These are phyloP conservation scores for Ciconia boyciana DNA, from an alignment of 2,113 vertebrate species.

Conservation along the genomic window DNA sequence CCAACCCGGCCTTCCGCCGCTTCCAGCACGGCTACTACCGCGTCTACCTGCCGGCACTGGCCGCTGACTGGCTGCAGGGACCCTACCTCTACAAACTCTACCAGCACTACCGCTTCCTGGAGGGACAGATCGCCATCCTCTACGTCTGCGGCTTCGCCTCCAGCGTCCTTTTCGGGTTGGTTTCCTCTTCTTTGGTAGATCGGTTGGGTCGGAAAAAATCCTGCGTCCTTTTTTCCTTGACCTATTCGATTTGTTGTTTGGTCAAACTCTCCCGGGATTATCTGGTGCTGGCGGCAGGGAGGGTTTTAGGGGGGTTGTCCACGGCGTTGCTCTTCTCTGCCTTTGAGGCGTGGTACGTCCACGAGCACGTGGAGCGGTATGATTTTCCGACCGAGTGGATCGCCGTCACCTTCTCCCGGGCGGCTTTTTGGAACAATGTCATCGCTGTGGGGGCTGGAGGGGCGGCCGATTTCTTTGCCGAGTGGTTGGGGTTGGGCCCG, in stretches of 20 bases:
- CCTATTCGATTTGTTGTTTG: constrained; percentile 85
- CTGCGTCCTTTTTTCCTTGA: constrained; percentile 87
- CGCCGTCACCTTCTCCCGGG: constrained; percentile 82
- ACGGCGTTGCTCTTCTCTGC: constrained; percentile 86
- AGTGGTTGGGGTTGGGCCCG: constrained; percentile 87
- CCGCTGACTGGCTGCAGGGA: constrained; percentile 92
- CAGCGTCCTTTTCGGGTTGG: constrained; percentile 83
- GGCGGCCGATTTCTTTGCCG: constrained; percentile 83
- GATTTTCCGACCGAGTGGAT: constrained; percentile 94
- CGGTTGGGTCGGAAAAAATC: constrained; percentile 83
- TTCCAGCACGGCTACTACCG: constrained; percentile 86
- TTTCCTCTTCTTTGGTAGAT: constrained; percentile 83
- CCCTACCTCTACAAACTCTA: constrained; percentile 95
- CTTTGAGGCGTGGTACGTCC: constrained; percentile 90
- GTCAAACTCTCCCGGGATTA: constrained; percentile 91
- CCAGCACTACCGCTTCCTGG: constrained; percentile 91
- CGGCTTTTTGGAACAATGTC: constrained; percentile 86
- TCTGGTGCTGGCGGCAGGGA: constrained; percentile 84
- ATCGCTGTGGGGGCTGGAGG: constrained; percentile 86
- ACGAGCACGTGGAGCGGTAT: constrained; percentile 81
- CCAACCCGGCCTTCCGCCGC: constrained; percentile 85
- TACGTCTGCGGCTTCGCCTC: constrained; percentile 91
- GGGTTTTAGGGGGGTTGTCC: constrained; percentile 86
- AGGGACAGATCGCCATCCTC: constrained; percentile 90
- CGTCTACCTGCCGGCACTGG: constrained; percentile 87